phyloP scores from a whole-genome alignment of 2,797 vertebrate species.

The Cuculus canorus region DNA sequence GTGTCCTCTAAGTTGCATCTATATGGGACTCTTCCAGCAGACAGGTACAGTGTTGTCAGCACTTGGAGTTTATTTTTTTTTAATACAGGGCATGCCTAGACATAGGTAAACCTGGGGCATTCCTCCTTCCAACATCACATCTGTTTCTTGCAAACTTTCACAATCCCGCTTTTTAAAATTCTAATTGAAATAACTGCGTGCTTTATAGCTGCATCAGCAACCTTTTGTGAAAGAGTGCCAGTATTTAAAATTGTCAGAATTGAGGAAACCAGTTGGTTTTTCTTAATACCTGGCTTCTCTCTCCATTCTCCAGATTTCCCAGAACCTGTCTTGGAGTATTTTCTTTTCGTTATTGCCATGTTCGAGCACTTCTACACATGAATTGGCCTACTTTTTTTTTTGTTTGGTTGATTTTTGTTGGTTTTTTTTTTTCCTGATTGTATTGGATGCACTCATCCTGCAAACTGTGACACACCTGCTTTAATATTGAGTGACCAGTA shows the following conservation, averaged over 20 bases:
- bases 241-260: conserved; percentile 5
- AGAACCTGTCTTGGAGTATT: background rate
- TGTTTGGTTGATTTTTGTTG: background rate
- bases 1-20: background rate
- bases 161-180: conserved; percentile 66
- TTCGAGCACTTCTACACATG: background rate
- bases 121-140: conserved; percentile 61
- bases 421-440: background rate
- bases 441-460: background rate
- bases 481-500: background rate
- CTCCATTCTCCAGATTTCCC: background rate
- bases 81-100: conserved; percentile 66
- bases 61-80: background rate
- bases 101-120: conserved; percentile 61
- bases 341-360: background rate
- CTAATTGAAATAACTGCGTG: conserved; percentile 44
- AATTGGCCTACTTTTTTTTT: background rate
- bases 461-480: background rate
- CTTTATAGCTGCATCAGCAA: conserved; percentile 55
- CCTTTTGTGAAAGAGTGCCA: background rate
- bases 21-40: conserved; percentile 32
- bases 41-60: conserved; percentile 31
- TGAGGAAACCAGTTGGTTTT: conserved; percentile 25
- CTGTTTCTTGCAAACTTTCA: conserved; percentile 65
- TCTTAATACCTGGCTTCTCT: background rate